Evolutionary conservation across 2,888 invertebrate genomes (phyloP).

Genomic region (Imbricaverruca yamaguchii): DNA sequence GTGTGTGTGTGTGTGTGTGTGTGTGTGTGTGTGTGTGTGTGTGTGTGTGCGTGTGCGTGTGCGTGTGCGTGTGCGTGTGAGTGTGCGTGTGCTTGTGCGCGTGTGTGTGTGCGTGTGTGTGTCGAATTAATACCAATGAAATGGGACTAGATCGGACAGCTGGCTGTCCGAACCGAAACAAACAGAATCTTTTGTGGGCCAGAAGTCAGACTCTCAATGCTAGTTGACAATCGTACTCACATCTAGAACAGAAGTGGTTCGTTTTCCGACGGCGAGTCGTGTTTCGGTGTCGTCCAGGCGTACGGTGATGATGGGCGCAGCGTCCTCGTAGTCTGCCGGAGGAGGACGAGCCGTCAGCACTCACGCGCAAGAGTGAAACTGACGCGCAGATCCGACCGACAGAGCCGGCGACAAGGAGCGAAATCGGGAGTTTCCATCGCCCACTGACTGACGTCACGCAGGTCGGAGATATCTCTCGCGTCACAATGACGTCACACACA

Average conservation of each 20-base stretch:
- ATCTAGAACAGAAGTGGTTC: not conserved
- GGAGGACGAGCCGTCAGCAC: not conserved
- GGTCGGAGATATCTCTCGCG: not conserved
- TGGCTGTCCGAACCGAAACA: no score
- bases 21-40: no score
- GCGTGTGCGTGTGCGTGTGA: no score
- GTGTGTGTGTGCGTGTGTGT: no score
- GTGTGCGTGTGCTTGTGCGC: no score
- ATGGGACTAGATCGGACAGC: no score
- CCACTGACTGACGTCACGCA: not conserved
- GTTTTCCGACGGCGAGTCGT: not conserved
- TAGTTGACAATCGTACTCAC: not conserved
- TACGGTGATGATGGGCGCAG: not conserved
- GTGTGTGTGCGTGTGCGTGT: no score
- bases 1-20: no score
- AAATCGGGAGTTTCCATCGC: not conserved
- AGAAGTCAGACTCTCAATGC: no score
- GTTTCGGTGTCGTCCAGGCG: not conserved
- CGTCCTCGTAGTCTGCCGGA: not conserved
- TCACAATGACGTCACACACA: no score
- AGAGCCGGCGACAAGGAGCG: not conserved
- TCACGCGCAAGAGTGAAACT: not conserved
- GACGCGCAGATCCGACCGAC: not conserved
- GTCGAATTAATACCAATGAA: no score
- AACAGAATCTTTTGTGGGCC: no score